Percentiles rank a stretch among this genome's conserved stretches.
Conservation (phyloP, 1,140 invertebrate genomes). For the Prorops nasuta region DNA sequence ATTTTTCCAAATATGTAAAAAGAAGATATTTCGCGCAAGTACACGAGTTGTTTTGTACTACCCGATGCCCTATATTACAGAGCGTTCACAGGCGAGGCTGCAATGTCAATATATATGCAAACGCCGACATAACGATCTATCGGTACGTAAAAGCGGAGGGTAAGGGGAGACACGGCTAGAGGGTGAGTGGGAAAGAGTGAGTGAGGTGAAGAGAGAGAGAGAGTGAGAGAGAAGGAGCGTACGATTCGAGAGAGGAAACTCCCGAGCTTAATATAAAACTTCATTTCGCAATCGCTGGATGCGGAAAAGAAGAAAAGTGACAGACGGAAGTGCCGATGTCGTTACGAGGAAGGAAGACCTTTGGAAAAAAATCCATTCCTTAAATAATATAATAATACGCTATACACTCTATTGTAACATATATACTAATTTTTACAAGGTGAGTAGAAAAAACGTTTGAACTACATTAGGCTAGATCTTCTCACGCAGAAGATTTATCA, state of each 20-base stretch:
- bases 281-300: slow-evolving; percentile 53
- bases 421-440: too few relatives aligned
- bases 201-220: slow-evolving; percentile 10
- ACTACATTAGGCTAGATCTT: too few relatives aligned
- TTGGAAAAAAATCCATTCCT: slow-evolving; percentile 10
- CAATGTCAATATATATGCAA: slow-evolving; percentile 57
- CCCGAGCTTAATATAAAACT: slow-evolving; percentile 56
- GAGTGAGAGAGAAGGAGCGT: slow-evolving; percentile 11
- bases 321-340: slow-evolving; percentile 43
- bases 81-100: slow-evolving; percentile 20
- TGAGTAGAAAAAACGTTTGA: too few relatives aligned
- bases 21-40: background rate
- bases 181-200: background rate
- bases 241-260: slow-evolving; percentile 36
- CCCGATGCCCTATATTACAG: slow-evolving; percentile 18
- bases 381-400: too few relatives aligned
- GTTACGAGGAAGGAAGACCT: slow-evolving; percentile 24
- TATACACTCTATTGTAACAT: too few relatives aligned
- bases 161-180: slow-evolving; percentile 15
- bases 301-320: slow-evolving; percentile 39
- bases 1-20: too few relatives aligned
- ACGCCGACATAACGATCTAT: slow-evolving; percentile 56
- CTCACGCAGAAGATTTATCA: too few relatives aligned
- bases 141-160: slow-evolving; percentile 37
- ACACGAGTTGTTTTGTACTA: slow-evolving; percentile 10